Percentiles rank a stretch among this genome's conserved stretches.
These are phyloP conservation scores for Limnothrissa miodon DNA, from an alignment of 2,113 vertebrate genomes.

Conservation along the genomic window DNA sequence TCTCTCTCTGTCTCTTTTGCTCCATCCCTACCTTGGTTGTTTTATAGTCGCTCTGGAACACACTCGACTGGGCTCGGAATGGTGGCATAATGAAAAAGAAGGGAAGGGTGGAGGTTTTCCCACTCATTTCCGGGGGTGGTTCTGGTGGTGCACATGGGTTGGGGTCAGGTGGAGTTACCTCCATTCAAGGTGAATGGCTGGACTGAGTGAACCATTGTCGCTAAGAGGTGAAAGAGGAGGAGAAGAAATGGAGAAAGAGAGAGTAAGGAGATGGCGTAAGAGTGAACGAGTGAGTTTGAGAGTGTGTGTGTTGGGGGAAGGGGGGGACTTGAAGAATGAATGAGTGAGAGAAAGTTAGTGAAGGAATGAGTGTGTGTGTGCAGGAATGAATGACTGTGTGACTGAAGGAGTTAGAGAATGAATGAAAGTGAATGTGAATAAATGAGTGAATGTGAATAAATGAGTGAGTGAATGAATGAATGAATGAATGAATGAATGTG, in stretches of 20 bases:
- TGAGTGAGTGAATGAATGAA: neutral
- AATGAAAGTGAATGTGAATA: neutral
- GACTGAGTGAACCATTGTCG: neutral
- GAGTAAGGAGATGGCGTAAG: neutral
- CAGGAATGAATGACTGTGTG: neutral
- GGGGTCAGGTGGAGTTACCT: constrained; percentile 37
- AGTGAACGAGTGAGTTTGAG: neutral
- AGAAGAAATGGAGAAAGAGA: neutral
- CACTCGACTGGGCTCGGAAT: constrained; percentile 41
- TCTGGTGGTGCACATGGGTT: constrained; percentile 7
- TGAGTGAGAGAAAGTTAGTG: neutral
- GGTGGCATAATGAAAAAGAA: constrained; percentile 42
- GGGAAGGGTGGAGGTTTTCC: constrained; percentile 16
- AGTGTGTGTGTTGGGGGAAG: neutral
- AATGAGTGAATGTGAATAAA: neutral
- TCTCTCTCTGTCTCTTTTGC: neutral
- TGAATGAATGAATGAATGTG: neutral
- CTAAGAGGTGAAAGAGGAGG: too few relatives aligned
- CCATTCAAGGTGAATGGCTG: constrained; percentile 31
- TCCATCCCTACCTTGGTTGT: neutral
- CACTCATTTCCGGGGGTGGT: constrained; percentile 20
- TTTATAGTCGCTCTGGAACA: constrained; percentile 28
- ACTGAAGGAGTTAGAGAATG: neutral
- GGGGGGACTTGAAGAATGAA: neutral
- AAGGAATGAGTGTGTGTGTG: neutral